Conservation (phyloP, 2,888 invertebrate species). For the Harpalus rubripes region DNA sequence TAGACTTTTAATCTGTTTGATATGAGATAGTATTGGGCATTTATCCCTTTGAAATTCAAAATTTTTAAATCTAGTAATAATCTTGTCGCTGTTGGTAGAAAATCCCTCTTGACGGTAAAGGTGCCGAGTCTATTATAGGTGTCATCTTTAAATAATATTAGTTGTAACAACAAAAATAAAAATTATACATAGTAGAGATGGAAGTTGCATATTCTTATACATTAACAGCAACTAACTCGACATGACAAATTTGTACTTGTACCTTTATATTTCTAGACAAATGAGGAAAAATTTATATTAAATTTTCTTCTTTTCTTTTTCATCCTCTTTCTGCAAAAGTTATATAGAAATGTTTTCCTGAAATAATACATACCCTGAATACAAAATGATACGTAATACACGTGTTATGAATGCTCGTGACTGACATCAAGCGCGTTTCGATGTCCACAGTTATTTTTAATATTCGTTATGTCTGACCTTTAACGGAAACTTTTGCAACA, state of each 20-base stretch:
- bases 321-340: conserved; percentile 12
- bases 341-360: conserved; percentile 14
- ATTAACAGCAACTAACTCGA: not conserved
- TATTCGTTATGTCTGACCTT: not conserved
- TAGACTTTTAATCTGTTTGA: too few relatives aligned
- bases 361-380: conserved; percentile 12
- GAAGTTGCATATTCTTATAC: not conserved
- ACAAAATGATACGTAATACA: conserved; percentile 8
- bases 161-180: not conserved
- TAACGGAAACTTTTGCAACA: not conserved
- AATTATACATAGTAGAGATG: not conserved
- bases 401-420: conserved; percentile 2
- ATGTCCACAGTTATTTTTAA: not conserved
- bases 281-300: conserved; percentile 32
- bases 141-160: not conserved
- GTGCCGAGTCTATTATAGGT: not conserved
- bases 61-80: too few relatives aligned
- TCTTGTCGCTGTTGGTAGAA: too few relatives aligned
- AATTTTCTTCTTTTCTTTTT: conserved; percentile 17
- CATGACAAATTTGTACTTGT: not conserved
- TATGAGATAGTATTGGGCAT: too few relatives aligned
- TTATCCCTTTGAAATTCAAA: too few relatives aligned
- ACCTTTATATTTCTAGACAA: conserved; percentile 2
- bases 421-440: not conserved
- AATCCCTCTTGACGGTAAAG: too few relatives aligned